A percentile compares a stretch with the other conserved stretches of the same genome.
Conservation (phyloP, 2,888 invertebrate species). For the Metalampra italica region DNA sequence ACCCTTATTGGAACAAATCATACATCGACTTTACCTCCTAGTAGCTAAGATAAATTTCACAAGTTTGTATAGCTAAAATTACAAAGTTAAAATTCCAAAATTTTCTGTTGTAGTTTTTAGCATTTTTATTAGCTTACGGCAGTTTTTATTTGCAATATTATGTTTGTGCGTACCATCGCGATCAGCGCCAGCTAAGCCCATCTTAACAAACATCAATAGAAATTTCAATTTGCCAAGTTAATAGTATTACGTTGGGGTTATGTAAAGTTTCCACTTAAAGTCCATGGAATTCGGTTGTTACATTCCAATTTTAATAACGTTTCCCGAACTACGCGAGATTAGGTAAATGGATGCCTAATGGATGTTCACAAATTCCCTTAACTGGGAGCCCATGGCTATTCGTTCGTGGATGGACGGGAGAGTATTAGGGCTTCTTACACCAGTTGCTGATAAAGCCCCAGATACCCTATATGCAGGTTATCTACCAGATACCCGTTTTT, state of each 20-base stretch:
- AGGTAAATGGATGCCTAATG: conserved; percentile 46
- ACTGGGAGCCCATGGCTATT: conserved; percentile 12
- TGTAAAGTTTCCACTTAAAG: not conserved
- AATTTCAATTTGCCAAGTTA: not conserved
- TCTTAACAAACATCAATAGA: not conserved
- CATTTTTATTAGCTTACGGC: not conserved
- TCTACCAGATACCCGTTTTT: no score
- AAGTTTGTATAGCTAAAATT: no score
- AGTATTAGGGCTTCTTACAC: not conserved
- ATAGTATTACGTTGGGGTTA: not conserved
- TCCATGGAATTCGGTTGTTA: conserved; percentile 16
- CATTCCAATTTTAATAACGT: conserved; percentile 38
- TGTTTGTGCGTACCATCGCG: not conserved
- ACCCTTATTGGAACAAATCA: no score
- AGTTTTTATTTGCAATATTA: no score
- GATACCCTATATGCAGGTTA: no score
- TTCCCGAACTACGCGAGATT: conserved; percentile 37
- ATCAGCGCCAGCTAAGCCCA: not conserved
- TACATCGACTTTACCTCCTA: no score
- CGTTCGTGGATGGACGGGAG: not conserved
- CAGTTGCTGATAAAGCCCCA: no score
- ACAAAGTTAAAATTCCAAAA: no score
- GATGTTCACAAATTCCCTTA: conserved; percentile 41
- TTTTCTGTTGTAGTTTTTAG: no score
- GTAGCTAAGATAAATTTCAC: no score